Conservation (phyloP, 2,113 vertebrate genomes). For the Pelobates fuscus region DNA sequence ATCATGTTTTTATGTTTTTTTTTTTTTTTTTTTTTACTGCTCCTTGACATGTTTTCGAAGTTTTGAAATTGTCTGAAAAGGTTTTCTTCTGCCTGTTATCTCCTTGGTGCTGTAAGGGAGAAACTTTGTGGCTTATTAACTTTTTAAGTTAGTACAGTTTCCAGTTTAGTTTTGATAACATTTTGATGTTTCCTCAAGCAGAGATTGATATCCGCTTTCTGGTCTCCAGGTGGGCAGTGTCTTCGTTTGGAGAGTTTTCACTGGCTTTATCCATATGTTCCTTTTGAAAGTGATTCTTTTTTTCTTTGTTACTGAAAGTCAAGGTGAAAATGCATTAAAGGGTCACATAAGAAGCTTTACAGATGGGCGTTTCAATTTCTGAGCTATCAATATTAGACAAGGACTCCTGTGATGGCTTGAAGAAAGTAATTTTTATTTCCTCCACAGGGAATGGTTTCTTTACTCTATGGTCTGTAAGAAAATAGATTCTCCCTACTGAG, state of each 20-base stretch:
- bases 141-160: constrained; percentile 1
- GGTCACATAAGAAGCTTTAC: constrained; percentile 41
- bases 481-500: constrained; percentile 44
- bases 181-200: constrained; percentile 4
- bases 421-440: constrained; percentile 47
- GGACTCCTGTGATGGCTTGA: constrained; percentile 38
- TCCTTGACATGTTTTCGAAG: no score
- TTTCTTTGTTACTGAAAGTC: constrained; percentile 26
- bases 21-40: no score
- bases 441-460: constrained; percentile 39
- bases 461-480: constrained; percentile 37
- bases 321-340: constrained; percentile 46
- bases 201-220: background rate
- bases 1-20: no score
- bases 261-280: background rate
- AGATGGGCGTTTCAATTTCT: constrained; percentile 43
- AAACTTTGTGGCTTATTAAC: constrained; percentile 27
- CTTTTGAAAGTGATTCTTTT: background rate
- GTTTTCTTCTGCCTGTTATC: no score
- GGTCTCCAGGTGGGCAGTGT: constrained; percentile 2
- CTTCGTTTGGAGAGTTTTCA: constrained; percentile 8
- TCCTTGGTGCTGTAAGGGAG: no score
- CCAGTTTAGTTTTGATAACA: constrained; percentile 14
- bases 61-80: no score
- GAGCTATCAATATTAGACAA: constrained; percentile 40